These are phyloP conservation scores for Ataeniobius toweri DNA, from an alignment of 2,797 vertebrate species.

Conservation along the genomic window DNA sequence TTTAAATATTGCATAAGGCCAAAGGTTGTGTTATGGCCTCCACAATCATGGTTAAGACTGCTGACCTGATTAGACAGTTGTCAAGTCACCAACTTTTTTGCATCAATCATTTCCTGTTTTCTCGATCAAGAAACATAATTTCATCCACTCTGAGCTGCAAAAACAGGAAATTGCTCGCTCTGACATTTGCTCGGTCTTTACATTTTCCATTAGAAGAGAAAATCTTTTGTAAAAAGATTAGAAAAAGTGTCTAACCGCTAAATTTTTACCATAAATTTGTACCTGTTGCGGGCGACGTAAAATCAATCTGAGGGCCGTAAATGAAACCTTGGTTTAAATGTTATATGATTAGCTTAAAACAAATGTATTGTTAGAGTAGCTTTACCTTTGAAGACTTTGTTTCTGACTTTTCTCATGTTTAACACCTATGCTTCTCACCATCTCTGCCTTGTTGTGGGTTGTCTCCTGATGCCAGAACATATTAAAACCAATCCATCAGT, in stretches of 20 bases:
- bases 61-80: too few relatives aligned
- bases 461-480: conserved; percentile 35
- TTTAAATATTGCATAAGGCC: too few relatives aligned
- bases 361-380: conserved; percentile 1
- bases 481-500: conserved; percentile 54
- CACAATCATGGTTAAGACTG: too few relatives aligned
- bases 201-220: background rate
- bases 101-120: too few relatives aligned
- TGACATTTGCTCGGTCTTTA: background rate
- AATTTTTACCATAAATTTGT: background rate
- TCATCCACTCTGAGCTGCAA: background rate
- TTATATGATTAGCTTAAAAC: background rate
- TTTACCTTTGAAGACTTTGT: background rate
- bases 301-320: background rate
- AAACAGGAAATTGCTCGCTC: background rate
- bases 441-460: conserved; percentile 15
- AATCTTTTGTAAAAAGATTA: too few relatives aligned
- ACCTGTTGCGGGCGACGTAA: background rate
- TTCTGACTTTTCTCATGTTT: conserved; percentile 6
- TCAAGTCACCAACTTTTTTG: too few relatives aligned
- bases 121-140: too few relatives aligned
- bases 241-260: background rate
- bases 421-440: background rate
- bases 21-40: too few relatives aligned
- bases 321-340: background rate